These are phyloP conservation scores for Orgyia antiqua DNA, from an alignment of 2,888 invertebrate species.

Conservation along the genomic window DNA sequence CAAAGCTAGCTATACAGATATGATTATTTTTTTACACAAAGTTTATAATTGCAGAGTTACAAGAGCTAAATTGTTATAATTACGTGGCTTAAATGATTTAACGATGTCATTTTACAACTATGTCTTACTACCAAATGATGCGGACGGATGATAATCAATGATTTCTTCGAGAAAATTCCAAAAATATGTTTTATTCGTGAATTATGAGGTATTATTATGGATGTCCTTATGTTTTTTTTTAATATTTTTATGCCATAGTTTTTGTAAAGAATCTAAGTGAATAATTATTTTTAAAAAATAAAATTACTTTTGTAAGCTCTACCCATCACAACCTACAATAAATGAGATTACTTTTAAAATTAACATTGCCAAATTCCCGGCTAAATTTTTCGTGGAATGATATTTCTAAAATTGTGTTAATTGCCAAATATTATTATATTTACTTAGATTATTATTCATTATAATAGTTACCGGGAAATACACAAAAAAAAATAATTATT, in stretches of 20 bases:
- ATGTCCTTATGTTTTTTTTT: slow-evolving; percentile 28
- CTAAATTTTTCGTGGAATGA: slow-evolving; percentile 43
- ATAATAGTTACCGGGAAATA: slow-evolving; percentile 19
- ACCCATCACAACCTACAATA: slow-evolving; percentile 54
- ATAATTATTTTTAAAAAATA: slow-evolving; percentile 7
- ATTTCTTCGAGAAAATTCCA: slow-evolving; percentile 51
- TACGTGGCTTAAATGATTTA: slow-evolving; percentile 9
- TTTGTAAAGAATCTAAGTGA: slow-evolving; percentile 12
- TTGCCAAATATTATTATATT: slow-evolving; percentile 7
- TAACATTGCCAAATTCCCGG: slow-evolving; percentile 61
- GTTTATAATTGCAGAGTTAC: too few species aligned
- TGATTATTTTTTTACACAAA: too few species aligned
- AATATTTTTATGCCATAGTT: slow-evolving; percentile 12
- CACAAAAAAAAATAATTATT: slow-evolving; percentile 14
- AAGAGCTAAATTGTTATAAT: too few species aligned
- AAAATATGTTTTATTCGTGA: slow-evolving; percentile 42
- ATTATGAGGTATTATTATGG: slow-evolving; percentile 50
- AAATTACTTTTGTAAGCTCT: slow-evolving; percentile 43
- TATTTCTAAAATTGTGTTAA: slow-evolving; percentile 36
- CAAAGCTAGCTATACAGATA: too few species aligned
- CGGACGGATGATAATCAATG: slow-evolving; percentile 43
- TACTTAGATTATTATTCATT: slow-evolving; percentile 16
- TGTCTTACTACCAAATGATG: slow-evolving; percentile 13
- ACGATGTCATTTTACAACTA: slow-evolving; percentile 18
- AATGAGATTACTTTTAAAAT: slow-evolving; percentile 59